Base-by-base conservation (phyloP, 2,797 vertebrate genomes). In the Sebastiscus tertius region DNA sequence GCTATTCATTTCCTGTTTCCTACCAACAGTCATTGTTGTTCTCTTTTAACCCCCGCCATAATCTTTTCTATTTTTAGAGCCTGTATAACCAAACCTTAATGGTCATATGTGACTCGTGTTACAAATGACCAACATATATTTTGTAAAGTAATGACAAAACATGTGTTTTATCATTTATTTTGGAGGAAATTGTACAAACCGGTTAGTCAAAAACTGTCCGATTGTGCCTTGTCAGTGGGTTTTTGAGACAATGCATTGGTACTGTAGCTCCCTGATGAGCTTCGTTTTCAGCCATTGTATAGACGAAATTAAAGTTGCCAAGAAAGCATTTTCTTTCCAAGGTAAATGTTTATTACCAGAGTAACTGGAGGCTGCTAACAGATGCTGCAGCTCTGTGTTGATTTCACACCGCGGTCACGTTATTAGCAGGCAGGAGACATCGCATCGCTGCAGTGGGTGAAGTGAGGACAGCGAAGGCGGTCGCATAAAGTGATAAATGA, bases 341-440 rank as follows among this genome's bases (percentile, higher is more conserved):
- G 16, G 49, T 36, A 13, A 39, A 71, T 49, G 27, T 59, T 73
- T 52, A 36, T 70, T 64, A 24, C 6, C 12, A n/a, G 14, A 42
- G 52, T 59, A 20, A 49, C 10, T 79, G 0, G 13, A 77, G 67
- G 78, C 76, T 64, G 78, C 46, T 13, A 75, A 67, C 84, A 86
- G 82, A 87, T 75, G 88, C 74, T 80, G 26, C 72, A 34, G 81
- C 75, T 75, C 46, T 2, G 59, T 81, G 86, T 80, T 80, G 79
- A 79, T 73, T 84, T 92, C 81, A 83, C 81, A 88, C 80, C 42
- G 84, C 73, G 6, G 55, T 60, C 3, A 46, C 76, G 77, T 75
- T 79, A 79, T 86, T 82, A 78, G 63, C 82, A 73, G 69, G 52
- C 59, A 56, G 34, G 24, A 82, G 83, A 73, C 66, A 34, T 60